Evolutionary conservation across 2,113 vertebrate genomes (phyloP), one percentile per base, ranked within the genome.

Genomic region (Forbesichthys agassizii): DNA sequence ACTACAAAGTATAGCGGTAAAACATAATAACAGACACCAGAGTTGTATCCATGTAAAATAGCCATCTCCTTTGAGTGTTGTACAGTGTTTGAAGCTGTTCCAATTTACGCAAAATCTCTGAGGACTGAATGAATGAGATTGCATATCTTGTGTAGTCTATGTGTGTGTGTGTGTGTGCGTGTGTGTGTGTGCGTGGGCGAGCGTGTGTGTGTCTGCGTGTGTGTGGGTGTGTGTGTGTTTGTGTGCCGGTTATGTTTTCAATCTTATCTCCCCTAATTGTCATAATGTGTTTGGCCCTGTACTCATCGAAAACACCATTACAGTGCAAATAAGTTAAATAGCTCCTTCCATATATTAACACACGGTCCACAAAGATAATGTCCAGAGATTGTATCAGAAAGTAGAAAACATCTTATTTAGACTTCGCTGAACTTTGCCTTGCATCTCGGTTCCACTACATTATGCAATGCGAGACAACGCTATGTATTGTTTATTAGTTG

Each of bases 301-400:
- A 47, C 69, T 83, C 75, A 83, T 78, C 71, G 81, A 81, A 87
- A 86, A 89, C 87, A 87, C 72, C 69, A 81, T 89, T 82, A 79
- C 59, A 79, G 76, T 79, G 65, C 75, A 79, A 84, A 90, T 84
- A 87, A 64, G 82, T 87, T 80, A 84, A 81, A 66, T 77, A 64
- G 46, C 77, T 79, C 36, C 69, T 81, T 69, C 71, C 73, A 78
- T 79, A 75, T 67, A 82, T 87, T 75, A 74, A 73, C 81, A 75
- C 27, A 27, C 36, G 16, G 60, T 74, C 80, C 73, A 77, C 87
- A 74, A 83, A 84, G 86, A 89, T 89, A 74, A 90, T 76, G 70
- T 70, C 64, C 54, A 54, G 63, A 74, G 74, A 83, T 82, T 63
- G 48, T 52, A 59, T 51, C 48, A 18, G 33, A 66, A 36, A 36